phyloP scores from a whole-genome alignment of 2,888 invertebrate genomes.

The Prosapia bicincta region DNA sequence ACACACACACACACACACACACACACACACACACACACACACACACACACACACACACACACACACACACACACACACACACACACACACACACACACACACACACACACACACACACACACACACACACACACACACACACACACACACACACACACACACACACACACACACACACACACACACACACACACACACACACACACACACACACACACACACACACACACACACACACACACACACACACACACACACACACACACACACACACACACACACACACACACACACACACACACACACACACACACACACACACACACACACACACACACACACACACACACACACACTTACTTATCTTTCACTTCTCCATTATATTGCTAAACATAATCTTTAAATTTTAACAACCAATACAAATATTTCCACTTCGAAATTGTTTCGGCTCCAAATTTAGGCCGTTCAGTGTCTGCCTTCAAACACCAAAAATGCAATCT shows the following conservation, averaged over 20 bases:
- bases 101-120: not conserved
- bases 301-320: constrained; percentile 13
- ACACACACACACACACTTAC: no score
- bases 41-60: not conserved
- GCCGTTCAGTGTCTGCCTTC: no score
- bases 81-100: not conserved
- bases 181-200: not conserved
- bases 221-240: not conserved
- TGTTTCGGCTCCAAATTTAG: no score
- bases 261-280: not conserved
- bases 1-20: not conserved
- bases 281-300: constrained; percentile 1
- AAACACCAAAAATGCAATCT: no score
- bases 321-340: constrained; percentile 5
- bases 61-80: not conserved
- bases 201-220: not conserved
- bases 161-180: not conserved
- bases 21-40: not conserved
- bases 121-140: not conserved
- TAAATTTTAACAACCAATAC: no score
- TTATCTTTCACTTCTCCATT: no score
- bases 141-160: not conserved
- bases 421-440: no score
- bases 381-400: no score
- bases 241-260: not conserved